Evolutionary conservation across 2,113 vertebrate genomes (phyloP), one percentile per base, ranked within the genome.

Genomic region (Procavia capensis): DNA sequence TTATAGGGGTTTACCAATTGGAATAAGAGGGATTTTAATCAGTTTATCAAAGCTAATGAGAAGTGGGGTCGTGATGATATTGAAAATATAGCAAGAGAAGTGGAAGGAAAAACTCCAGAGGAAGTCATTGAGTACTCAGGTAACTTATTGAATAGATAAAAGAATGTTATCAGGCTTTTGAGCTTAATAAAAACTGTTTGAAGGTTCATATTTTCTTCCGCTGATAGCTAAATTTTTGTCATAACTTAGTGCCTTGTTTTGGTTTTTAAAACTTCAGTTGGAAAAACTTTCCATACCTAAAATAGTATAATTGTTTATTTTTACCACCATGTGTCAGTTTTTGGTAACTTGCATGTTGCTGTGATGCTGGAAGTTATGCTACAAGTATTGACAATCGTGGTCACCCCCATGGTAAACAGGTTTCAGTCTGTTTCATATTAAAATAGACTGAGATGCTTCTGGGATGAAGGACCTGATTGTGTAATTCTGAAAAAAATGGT

Each of bases 11-110:
- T 99, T 97, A 99, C 99, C 57, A 99, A 99, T 97, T 99, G 99
- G 99, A 99, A 99, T 98, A 99, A 99, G 97, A 99, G 99, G 90
- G 99, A 99, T 98, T 99, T 99, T 97, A 99, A 99, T 98, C 99
- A 99, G 98, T 99, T 99, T 98, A 99, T 99, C 96, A 99, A 99
- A 98, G 99, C 99, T 47, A 99, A 99, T 89, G 99, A 99, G 97
- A 99, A 99, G 97, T 99, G 99, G 99, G 99, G 99, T 85, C 98
- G 99, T 97, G 99, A 99, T 96, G 99, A 99, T 96, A 99, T 99
- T 88, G 99, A 99, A 98, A 99, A 99, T 97, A 99, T 99, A 95
- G 99, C 99, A 86, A 99, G 99, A 93, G 99, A 99, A 98, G 99
- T 99, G 3, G 99, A 99, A 98, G 99, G 99, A 0, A 99, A 99